Percentiles rank a stretch among this genome's conserved stretches.
Evolutionary conservation across 2,113 vertebrate species (phyloP).

Genomic region (Salvelinus namaycush): DNA sequence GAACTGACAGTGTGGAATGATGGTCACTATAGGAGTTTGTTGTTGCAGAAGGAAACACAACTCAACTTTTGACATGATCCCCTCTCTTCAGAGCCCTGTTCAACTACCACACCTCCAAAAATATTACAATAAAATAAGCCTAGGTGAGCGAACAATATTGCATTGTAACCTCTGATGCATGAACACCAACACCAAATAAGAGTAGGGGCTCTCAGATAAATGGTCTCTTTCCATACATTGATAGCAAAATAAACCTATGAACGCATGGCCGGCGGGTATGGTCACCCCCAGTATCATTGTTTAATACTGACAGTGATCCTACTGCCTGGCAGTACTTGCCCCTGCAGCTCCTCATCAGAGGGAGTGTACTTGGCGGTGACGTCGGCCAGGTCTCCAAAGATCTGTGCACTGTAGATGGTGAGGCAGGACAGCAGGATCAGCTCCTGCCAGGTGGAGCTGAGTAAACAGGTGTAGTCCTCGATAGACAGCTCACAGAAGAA

Average conservation of each 20-base stretch:
- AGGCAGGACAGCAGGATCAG: constrained; percentile 95
- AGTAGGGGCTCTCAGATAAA: neutral
- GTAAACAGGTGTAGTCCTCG: constrained; percentile 97
- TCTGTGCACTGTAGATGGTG: constrained; percentile 94
- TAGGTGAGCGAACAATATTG: neutral
- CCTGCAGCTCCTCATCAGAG: constrained; percentile 92
- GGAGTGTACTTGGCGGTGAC: constrained; percentile 96
- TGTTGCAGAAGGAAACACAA: constrained; percentile 21
- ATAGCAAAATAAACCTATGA: neutral
- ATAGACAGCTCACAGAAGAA: constrained; percentile 98
- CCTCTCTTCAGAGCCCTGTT: constrained; percentile 2
- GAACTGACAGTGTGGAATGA: constrained; percentile 31
- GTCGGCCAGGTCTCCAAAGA: constrained; percentile 92
- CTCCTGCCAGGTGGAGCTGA: constrained; percentile 98
- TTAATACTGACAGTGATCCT: neutral
- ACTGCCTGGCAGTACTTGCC: constrained; percentile 73
- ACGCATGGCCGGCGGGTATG: neutral
- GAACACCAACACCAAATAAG: neutral
- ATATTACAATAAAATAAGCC: neutral
- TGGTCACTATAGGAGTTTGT: neutral
- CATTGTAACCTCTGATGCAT: neutral
- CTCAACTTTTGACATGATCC: constrained; percentile 23
- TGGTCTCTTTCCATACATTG: neutral
- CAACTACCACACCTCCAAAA: neutral
- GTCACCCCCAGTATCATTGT: neutral